phyloP scores from a whole-genome alignment of 2,113 vertebrate genomes.

The Sturnus vulgaris region DNA sequence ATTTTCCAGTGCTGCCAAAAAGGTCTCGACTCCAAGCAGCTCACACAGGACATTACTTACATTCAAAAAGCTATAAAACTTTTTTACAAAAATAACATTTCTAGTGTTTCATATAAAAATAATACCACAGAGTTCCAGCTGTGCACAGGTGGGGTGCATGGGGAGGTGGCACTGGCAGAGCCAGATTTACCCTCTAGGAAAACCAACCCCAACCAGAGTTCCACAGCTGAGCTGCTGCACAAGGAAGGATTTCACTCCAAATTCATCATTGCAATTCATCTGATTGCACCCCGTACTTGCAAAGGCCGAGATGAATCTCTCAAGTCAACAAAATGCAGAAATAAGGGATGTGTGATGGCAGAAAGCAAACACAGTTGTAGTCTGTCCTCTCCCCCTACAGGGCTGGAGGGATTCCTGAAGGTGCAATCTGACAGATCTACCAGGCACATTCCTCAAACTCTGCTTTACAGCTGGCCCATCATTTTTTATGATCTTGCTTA shows the following conservation, averaged over 20 bases:
- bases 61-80: neutral
- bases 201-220: neutral
- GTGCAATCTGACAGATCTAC: neutral
- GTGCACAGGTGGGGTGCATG: accelerated
- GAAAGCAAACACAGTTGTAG: neutral
- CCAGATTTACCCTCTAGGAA: neutral
- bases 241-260: neutral
- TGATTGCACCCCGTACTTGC: neutral
- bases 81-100: conserved; percentile 9
- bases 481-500: neutral
- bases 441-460: neutral
- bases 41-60: neutral
- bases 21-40: accelerated
- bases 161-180: neutral
- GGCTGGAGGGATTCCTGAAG: neutral
- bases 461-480: neutral
- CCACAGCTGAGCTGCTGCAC: neutral
- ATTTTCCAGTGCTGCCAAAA: neutral
- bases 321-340: neutral
- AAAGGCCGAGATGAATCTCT: neutral
- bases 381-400: neutral
- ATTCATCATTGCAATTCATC: neutral
- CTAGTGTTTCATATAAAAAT: neutral
- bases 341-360: neutral
- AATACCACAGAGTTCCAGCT: neutral